phyloP scores from a whole-genome alignment of 2,888 invertebrate species.

The Tenthredo amoena region DNA sequence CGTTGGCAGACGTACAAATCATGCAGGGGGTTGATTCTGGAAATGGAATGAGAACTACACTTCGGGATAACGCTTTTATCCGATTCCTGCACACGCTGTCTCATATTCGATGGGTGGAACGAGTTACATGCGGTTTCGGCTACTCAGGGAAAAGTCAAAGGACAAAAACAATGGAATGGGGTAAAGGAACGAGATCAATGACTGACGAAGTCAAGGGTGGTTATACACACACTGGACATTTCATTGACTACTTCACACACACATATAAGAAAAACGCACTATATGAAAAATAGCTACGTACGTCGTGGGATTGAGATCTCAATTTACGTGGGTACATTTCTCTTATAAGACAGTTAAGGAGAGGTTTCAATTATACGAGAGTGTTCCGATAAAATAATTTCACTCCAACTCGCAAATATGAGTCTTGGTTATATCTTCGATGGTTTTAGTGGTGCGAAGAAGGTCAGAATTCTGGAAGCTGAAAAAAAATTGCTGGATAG shows the following conservation, averaged over 20 bases:
- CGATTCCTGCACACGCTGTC: slow-evolving; percentile 38
- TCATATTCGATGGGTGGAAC: neutral
- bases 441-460: neutral
- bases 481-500: neutral
- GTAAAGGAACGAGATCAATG: neutral
- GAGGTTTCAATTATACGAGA: slow-evolving; percentile 40
- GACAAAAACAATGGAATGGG: neutral
- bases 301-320: neutral
- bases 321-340: neutral
- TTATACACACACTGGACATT: neutral
- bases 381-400: slow-evolving; percentile 40
- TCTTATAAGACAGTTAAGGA: neutral
- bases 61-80: slow-evolving; percentile 31
- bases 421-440: neutral
- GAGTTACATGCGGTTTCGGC: neutral
- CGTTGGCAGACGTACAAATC: slow-evolving; percentile 46
- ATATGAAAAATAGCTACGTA: neutral
- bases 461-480: neutral
- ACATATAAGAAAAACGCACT: neutral
- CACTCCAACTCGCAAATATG: neutral
- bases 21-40: neutral
- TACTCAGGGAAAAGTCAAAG: neutral
- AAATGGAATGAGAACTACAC: neutral
- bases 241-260: slow-evolving; percentile 15
- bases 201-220: neutral